These are phyloP conservation scores for Scatophagus argus DNA, from an alignment of 2,113 vertebrate genomes.

Conservation along the genomic window DNA sequence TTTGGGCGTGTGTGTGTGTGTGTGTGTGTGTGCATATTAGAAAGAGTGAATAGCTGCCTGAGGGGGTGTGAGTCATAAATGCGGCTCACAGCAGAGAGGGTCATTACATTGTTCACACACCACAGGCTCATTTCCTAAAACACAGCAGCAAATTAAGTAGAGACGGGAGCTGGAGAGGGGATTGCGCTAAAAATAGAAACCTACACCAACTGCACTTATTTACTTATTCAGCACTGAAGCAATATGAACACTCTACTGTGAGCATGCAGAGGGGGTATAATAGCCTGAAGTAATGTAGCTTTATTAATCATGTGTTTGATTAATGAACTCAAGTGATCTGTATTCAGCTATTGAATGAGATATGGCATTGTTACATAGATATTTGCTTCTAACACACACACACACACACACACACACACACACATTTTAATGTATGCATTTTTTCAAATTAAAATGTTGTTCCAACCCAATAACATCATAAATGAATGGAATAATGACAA, in stretches of 20 bases:
- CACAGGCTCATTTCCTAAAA: slow-evolving; percentile 80
- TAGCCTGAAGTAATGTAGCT: slow-evolving; percentile 41
- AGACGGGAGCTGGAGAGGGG: slow-evolving; percentile 41
- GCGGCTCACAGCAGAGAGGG: slow-evolving; percentile 75
- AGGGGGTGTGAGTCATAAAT: slow-evolving; percentile 80
- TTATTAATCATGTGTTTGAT: slow-evolving; percentile 60
- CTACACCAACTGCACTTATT: slow-evolving; percentile 62
- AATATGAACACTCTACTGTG: slow-evolving; percentile 45
- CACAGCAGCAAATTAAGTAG: slow-evolving; percentile 77
- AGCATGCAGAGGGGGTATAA: slow-evolving; percentile 19
- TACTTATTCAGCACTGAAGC: slow-evolving; percentile 61
- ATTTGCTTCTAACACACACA: slow-evolving; percentile 7
- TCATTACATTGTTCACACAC: slow-evolving; percentile 82
- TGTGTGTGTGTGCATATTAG: slow-evolving; percentile 47
- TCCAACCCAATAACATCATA: too few relatives aligned
- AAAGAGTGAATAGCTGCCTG: slow-evolving; percentile 51
- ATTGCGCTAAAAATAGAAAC: slow-evolving; percentile 75
- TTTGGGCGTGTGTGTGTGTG: slow-evolving; percentile 13
- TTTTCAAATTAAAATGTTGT: too few relatives aligned
- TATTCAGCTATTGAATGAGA: slow-evolving; percentile 34
- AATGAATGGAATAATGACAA: too few relatives aligned
- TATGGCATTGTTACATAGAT: slow-evolving; percentile 22
- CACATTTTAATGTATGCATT: too few relatives aligned
- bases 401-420: background rate
- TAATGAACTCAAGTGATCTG: slow-evolving; percentile 53